These are phyloP conservation scores for Muscicapa striata DNA, from an alignment of 2,797 vertebrate species.

Conservation along the genomic window DNA sequence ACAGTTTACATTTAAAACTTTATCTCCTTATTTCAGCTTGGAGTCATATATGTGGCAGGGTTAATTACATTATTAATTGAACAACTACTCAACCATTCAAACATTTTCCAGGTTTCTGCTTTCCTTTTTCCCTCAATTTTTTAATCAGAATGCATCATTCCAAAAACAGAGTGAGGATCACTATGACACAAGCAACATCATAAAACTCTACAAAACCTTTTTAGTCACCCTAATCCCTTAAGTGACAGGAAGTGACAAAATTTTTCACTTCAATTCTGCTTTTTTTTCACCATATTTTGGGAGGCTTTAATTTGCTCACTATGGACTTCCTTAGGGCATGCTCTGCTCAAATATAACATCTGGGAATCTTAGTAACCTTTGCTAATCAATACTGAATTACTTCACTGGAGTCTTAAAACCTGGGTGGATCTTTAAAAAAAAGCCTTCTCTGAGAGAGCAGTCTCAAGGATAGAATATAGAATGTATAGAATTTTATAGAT, in stretches of 20 bases:
- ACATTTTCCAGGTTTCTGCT: neutral
- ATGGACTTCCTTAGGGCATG: neutral
- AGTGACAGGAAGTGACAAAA: neutral
- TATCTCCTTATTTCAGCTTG: neutral
- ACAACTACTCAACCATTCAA: constrained; percentile 14
- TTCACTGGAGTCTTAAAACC: neutral
- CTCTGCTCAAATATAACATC: neutral
- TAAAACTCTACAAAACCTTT: neutral
- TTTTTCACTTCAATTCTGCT: neutral
- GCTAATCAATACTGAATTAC: neutral
- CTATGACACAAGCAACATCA: neutral
- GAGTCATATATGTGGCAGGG: neutral
- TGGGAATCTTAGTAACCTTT: neutral
- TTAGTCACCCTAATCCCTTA: neutral
- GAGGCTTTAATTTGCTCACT: neutral
- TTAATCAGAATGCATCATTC: neutral
- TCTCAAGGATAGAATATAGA: neutral
- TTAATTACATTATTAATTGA: neutral
- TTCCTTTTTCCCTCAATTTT: neutral
- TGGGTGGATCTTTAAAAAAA: neutral
- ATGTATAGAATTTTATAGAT: neutral
- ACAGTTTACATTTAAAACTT: neutral
- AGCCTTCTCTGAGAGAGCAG: neutral
- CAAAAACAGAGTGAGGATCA: neutral
- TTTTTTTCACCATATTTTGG: neutral